phyloP scores from a whole-genome alignment of 2,888 invertebrate genomes.

The Drosophila helvetica region DNA sequence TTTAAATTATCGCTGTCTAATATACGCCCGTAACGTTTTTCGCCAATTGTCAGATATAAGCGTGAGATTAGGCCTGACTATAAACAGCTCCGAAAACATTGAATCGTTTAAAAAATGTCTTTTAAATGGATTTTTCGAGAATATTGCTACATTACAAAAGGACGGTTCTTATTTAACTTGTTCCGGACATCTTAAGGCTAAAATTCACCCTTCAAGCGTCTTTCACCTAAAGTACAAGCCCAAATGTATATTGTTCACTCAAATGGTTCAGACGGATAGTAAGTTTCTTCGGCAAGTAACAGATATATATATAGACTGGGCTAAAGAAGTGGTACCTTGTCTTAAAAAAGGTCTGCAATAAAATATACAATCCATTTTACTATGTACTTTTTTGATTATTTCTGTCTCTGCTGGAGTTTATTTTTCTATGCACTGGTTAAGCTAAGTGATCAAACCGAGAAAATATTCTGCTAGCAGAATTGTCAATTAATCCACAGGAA shows the following conservation, averaged over 20 bases:
- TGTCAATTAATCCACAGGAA: too few species aligned
- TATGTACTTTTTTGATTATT: too few species aligned
- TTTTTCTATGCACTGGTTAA: too few species aligned
- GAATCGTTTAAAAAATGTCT: conserved; percentile 91
- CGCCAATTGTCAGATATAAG: conserved; percentile 91
- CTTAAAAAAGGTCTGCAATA: conserved; percentile 61
- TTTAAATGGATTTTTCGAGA: conserved; percentile 92
- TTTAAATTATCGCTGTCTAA: conserved; percentile 92
- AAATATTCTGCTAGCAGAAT: too few species aligned
- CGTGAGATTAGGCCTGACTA: conserved; percentile 86
- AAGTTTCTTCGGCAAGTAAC: conserved; percentile 92
- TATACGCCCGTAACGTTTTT: conserved; percentile 91
- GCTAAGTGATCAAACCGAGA: too few species aligned
- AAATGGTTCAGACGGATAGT: conserved; percentile 93
- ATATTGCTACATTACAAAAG: conserved; percentile 92
- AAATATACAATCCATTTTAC: conserved; percentile 6
- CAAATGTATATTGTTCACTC: conserved; percentile 91
- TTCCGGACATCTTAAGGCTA: conserved; percentile 87
- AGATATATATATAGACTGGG: conserved; percentile 92
- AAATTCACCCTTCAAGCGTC: conserved; percentile 93
- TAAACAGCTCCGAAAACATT: conserved; percentile 87
- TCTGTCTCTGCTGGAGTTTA: too few species aligned
- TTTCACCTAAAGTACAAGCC: conserved; percentile 87
- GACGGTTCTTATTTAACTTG: conserved; percentile 89
- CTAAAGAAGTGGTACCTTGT: conserved; percentile 86